A percentile compares a stretch with the other conserved stretches of the same genome.
These are phyloP conservation scores for Diuraphis noxia DNA, from an alignment of 1,140 invertebrate genomes.

Conservation along the genomic window DNA sequence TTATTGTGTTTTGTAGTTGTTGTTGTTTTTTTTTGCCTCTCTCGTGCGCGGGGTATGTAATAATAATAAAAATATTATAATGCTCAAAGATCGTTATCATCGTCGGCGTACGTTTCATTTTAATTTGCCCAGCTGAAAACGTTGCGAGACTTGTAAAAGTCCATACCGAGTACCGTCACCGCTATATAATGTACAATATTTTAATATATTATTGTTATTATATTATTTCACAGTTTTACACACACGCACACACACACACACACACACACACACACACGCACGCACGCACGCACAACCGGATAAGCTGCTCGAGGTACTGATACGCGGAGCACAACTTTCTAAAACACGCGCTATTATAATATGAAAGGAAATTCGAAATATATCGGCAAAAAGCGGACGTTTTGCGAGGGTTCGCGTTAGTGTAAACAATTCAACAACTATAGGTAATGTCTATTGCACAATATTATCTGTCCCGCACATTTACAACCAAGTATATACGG, in stretches of 20 bases:
- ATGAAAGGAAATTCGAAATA: constrained; percentile 1
- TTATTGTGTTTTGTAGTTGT: neutral
- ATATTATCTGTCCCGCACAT: neutral
- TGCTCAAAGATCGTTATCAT: constrained; percentile 23
- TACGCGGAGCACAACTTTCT: neutral
- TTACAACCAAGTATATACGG: neutral
- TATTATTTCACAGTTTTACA: neutral
- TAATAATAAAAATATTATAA: neutral
- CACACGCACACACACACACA: neutral
- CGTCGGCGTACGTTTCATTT: neutral
- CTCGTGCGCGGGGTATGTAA: neutral
- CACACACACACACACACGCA: neutral
- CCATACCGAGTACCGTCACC: neutral
- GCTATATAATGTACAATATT: neutral
- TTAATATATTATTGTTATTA: neutral
- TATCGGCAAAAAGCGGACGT: neutral
- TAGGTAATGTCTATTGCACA: neutral
- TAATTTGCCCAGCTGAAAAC: constrained; percentile 21
- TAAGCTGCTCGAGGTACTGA: neutral
- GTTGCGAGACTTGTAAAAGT: neutral
- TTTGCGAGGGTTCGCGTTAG: neutral
- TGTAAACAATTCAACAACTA: neutral
- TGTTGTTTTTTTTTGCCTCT: neutral
- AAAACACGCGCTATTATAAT: neutral
- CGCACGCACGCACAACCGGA: neutral